Conservation (phyloP, 1,140 invertebrate genomes). For the Druon quercuslanigerum region DNA sequence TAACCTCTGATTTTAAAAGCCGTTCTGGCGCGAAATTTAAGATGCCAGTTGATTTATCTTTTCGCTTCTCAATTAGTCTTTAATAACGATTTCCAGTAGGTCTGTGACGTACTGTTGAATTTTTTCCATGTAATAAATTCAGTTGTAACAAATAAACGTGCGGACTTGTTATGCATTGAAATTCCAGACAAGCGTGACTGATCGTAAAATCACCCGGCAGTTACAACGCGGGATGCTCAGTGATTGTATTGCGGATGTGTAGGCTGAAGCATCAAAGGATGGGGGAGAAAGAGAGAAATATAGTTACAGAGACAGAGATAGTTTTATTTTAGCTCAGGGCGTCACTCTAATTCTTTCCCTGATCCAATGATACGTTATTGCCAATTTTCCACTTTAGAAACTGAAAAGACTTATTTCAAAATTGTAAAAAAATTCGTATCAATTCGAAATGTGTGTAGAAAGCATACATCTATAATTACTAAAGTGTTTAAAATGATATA, state of each 20-base stretch:
- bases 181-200: slow-evolving; percentile 30
- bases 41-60: too few species aligned
- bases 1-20: not conserved
- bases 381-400: not conserved
- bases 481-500: too few species aligned
- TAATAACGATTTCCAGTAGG: slow-evolving; percentile 29
- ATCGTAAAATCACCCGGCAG: slow-evolving; percentile 27
- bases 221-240: slow-evolving; percentile 15
- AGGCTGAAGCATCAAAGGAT: not conserved
- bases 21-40: too few species aligned
- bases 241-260: slow-evolving; percentile 26
- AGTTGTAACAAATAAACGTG: slow-evolving; percentile 29
- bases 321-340: slow-evolving; percentile 12
- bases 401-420: not conserved
- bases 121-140: not conserved
- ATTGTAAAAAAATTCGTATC: not conserved
- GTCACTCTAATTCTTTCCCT: slow-evolving; percentile 22
- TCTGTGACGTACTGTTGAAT: not conserved
- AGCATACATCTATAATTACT: too few species aligned
- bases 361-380: not conserved
- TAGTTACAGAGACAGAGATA: not conserved
- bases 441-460: not conserved
- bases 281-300: not conserved
- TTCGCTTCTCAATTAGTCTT: slow-evolving; percentile 42
- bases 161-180: slow-evolving; percentile 29